These are phyloP conservation scores for Temnothorax ravouxi DNA, from an alignment of 2,888 invertebrate species.

Conservation along the genomic window DNA sequence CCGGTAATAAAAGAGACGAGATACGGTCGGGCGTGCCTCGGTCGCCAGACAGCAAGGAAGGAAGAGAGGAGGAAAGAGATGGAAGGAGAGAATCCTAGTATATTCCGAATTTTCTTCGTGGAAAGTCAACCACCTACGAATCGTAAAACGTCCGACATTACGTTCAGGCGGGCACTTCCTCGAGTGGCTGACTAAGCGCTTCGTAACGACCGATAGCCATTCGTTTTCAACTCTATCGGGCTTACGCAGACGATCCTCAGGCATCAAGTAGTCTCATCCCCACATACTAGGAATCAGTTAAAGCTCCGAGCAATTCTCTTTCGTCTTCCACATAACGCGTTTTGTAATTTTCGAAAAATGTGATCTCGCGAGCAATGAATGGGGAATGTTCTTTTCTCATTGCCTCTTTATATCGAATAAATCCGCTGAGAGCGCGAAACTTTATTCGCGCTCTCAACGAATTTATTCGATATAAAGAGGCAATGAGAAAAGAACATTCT, in stretches of 20 bases:
- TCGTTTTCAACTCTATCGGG: constrained; percentile 75
- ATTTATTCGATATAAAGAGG: neutral
- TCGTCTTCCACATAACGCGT: constrained; percentile 12
- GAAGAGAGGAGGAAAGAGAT: neutral
- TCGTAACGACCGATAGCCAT: constrained; percentile 77
- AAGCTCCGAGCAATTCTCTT: constrained; percentile 32
- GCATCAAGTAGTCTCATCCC: constrained; percentile 61
- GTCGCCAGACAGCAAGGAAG: neutral
- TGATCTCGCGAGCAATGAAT: neutral
- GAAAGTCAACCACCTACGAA: constrained; percentile 58
- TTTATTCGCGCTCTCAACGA: neutral
- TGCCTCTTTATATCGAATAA: neutral
- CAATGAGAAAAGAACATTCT: neutral
- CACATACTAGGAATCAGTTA: constrained; percentile 48
- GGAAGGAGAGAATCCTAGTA: neutral
- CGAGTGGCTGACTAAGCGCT: constrained; percentile 81
- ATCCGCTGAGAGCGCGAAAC: neutral
- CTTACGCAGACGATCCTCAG: constrained; percentile 66
- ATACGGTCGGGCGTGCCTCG: constrained; percentile 50
- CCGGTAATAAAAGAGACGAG: constrained; percentile 47
- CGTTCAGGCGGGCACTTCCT: constrained; percentile 79
- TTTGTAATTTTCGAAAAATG: constrained; percentile 30
- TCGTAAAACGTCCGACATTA: constrained; percentile 74
- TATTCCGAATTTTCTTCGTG: constrained; percentile 68
- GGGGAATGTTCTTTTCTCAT: neutral